Evolutionary conservation across 2,888 invertebrate genomes (phyloP), one percentile per base, ranked within the genome.

Genomic region (Ennomos fuscantarius): DNA sequence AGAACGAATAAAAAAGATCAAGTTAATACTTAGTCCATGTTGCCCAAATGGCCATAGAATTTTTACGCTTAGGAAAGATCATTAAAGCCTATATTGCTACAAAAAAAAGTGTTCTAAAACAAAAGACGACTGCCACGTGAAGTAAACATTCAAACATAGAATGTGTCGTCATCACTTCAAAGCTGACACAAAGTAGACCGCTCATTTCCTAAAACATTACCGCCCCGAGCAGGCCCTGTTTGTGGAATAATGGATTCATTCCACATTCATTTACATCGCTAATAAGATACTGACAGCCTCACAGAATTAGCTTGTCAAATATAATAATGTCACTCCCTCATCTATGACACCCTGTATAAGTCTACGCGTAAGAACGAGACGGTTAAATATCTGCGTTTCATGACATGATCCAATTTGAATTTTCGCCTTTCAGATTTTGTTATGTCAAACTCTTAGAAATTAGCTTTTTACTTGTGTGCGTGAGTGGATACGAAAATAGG

Each of bases 211-310:
- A 81, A 82, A 87, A 84, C 46, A 81, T 81, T 84, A 37, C 15
- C 47, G 40, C 52, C 53, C 45, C 40, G 71, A 67, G 75, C 43
- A 32, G 24, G 75, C 74, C 82, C 86, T 91, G 89, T 91, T 92
- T 89, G 87, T 74, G 82, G 86, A 86, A 87, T 91, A 92, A 91
- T 92, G 88, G 89, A 88, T 89, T 92, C 89, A 90, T 91, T 90
- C 88, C 86, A 87, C 87, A 89, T 89, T 91, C 89, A 91, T 92
- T 92, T 91, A 86, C 91, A 90, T 87, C 81, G 74, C 75, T 90
- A 91, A 90, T 87, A 84, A 90, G 90, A 89, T 87, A 78, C 73
- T 81, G 85, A 84, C 85, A 80, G 76, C 75, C 83, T 76, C 87
- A 78, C 76, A 74, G 79, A 88, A 89, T 88, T 86, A 86, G 79